Evolutionary conservation across 2,888 invertebrate species (phyloP).

Genomic region (Eurois occulta): DNA sequence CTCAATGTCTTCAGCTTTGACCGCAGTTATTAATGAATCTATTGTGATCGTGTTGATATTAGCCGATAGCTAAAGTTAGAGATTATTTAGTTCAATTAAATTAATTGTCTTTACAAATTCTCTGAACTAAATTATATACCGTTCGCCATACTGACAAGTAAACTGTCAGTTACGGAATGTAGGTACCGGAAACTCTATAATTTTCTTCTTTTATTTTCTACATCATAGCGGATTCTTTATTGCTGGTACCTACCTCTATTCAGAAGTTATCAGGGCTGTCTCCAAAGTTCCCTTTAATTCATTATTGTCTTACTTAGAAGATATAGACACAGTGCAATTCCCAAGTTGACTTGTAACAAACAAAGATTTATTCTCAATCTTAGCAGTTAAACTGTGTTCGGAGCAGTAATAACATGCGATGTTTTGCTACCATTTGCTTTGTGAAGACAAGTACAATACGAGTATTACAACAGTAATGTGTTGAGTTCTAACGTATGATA

Average conservation of each 20-base stretch:
- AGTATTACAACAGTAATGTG: constrained; percentile 58
- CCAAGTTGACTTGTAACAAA: constrained; percentile 32
- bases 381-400: constrained; percentile 45
- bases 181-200: not conserved
- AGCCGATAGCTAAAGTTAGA: constrained; percentile 3
- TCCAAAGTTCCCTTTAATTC: constrained; percentile 1
- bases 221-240: not conserved
- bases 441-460: constrained; percentile 26
- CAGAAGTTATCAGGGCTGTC: not conserved
- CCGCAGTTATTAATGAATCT: constrained; percentile 79
- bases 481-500: constrained; percentile 52
- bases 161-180: not conserved
- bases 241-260: not conserved
- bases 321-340: constrained; percentile 25
- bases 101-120: constrained; percentile 10
- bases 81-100: constrained; percentile 29
- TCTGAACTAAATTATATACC: not conserved
- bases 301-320: not conserved
- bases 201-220: not conserved
- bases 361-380: constrained; percentile 60
- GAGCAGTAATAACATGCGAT: constrained; percentile 56
- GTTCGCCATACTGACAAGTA: not conserved
- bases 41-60: constrained; percentile 64
- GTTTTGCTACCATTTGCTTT: constrained; percentile 60
- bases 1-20: constrained; percentile 76